A percentile compares a stretch with the other conserved stretches of the same genome.
Evolutionary conservation across 2,888 invertebrate species (phyloP).

Genomic region (Xestia rhomboidea): DNA sequence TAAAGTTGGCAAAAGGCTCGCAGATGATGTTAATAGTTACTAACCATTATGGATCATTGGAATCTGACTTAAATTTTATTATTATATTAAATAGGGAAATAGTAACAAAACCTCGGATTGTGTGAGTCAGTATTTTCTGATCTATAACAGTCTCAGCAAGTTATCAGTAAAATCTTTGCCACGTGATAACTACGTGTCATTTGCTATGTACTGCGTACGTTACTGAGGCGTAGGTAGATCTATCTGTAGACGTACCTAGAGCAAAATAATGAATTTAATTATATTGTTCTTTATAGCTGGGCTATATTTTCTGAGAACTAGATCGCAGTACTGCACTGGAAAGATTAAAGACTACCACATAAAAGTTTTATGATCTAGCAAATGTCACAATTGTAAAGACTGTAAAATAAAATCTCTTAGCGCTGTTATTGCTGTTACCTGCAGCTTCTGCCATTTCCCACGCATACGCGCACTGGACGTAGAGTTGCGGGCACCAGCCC

Average conservation of each 20-base stretch:
- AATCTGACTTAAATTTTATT: no score
- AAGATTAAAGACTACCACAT: not conserved
- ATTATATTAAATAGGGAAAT: no score
- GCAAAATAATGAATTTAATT: conserved; percentile 29
- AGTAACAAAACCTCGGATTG: not conserved
- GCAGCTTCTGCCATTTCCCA: no score
- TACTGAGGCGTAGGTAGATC: not conserved
- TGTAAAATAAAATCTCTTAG: not conserved
- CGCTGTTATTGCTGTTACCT: no score
- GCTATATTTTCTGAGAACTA: conserved; percentile 25
- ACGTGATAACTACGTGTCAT: conserved; percentile 11
- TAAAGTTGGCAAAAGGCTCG: not conserved
- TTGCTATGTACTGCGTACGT: not conserved
- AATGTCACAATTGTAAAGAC: not conserved
- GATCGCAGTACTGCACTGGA: not conserved
- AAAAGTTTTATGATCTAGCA: conserved; percentile 6
- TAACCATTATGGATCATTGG: no score
- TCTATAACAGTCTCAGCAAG: not conserved
- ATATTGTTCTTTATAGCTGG: not conserved
- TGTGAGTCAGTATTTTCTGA: not conserved
- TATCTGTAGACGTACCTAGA: not conserved
- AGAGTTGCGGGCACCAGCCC: no score
- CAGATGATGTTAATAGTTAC: not conserved
- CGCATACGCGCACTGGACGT: no score
- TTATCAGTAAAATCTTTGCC: conserved; percentile 13